phyloP scores from a whole-genome alignment of 2,113 vertebrate genomes.

The Urocolius indicus region DNA sequence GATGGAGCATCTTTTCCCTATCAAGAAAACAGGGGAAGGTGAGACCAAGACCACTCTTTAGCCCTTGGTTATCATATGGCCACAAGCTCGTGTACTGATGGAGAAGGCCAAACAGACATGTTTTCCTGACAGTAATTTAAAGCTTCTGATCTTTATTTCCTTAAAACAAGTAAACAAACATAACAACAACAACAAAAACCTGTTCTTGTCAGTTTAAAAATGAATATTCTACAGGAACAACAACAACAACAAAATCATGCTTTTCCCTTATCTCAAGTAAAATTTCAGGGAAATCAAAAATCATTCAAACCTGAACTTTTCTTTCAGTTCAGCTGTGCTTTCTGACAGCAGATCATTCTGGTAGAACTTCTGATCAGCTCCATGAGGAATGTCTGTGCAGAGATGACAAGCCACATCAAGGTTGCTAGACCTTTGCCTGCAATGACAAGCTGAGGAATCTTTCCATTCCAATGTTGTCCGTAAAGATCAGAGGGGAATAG shows the following conservation, averaged over 20 bases:
- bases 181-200: neutral
- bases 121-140: neutral
- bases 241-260: too few relatives aligned
- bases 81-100: accelerated
- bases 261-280: neutral
- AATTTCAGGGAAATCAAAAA: neutral
- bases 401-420: neutral
- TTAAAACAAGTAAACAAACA: neutral
- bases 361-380: neutral
- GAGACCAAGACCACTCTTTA: neutral
- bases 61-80: neutral
- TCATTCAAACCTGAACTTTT: neutral
- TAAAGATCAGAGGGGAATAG: neutral
- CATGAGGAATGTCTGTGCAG: accelerated
- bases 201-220: neutral
- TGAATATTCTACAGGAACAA: neutral
- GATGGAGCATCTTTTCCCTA: neutral
- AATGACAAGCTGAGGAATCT: neutral
- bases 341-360: neutral
- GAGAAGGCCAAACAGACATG: neutral
- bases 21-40: neutral
- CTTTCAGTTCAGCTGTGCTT: neutral
- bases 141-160: neutral
- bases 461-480: neutral
- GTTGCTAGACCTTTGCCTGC: accelerated